Base-by-base conservation (phyloP, 2,113 vertebrate genomes). In the Pholis gunnellus region DNA sequence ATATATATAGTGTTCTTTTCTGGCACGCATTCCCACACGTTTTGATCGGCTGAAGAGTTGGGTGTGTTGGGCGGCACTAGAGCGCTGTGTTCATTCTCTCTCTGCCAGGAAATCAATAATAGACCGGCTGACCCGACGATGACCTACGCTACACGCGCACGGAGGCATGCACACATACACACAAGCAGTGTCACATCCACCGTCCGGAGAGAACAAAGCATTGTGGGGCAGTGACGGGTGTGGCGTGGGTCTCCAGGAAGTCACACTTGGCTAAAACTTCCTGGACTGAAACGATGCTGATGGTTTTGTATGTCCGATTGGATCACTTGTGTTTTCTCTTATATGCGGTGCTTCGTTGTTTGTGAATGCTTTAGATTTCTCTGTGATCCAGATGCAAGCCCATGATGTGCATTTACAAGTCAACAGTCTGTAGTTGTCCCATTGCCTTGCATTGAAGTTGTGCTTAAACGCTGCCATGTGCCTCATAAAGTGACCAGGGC, bases 191-290 rank as follows among this genome's bases (percentile, higher is more conserved):
- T 79, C 76, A 78, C 85, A 89, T 75, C 78, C 79, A 88, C 50
- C 76, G 84, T 82, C 63, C 54, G 22, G 67, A 10, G 80, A 83
- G 91, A 91, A 92, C 92, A 93, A 92, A 92, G 92, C 81, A 63
- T 48, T 4, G 57, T 72, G 29, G 82, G 82, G 79, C 63, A 34
- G 61, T 60, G 76, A 3, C 20, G 87, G 91, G 90, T 69, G 90
- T 90, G 91, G 75, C 9, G 22, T 36, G 60, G 60, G 81, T 85
- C 72, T 85, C 48, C 92, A 92, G 92, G 92, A 93, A 90, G 91
- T 91, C 71, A 72, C 90, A 90, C 88, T 90, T 82, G 76, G 79
- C 74, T 87, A 64, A 89, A 89, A 80, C 87, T 80, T 92, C 90
- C 90, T 91, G 90, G 17, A 34, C 65, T 74, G 68, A 88, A 87